Percentiles rank a stretch among this genome's conserved stretches.
phyloP scores from a whole-genome alignment of 2,113 vertebrate species.

The Gnathonemus echidnorhynchus region DNA sequence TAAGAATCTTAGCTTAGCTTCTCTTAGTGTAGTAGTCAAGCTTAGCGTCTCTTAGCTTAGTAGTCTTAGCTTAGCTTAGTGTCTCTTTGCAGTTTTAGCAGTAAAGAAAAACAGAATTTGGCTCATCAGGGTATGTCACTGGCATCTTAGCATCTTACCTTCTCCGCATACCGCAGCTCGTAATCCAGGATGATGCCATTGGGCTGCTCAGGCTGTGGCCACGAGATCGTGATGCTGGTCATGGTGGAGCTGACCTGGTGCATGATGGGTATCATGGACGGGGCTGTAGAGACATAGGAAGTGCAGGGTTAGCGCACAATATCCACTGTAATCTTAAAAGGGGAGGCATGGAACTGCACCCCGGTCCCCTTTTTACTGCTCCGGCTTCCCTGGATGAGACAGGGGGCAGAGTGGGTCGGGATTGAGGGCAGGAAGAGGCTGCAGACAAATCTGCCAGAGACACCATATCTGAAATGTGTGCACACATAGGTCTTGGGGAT shows the following conservation, averaged over 20 bases:
- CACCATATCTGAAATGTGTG: background rate
- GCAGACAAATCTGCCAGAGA: background rate
- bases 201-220: constrained; percentile 90
- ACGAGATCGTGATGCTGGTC: constrained; percentile 89
- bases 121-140: background rate
- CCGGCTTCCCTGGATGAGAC: background rate
- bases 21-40: background rate
- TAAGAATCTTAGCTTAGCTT: background rate
- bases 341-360: background rate
- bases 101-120: background rate
- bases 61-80: background rate
- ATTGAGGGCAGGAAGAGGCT: background rate
- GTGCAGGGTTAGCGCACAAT: background rate
- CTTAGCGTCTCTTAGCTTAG: background rate
- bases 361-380: background rate
- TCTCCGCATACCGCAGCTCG: constrained; percentile 87
- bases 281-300: constrained; percentile 62
- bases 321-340: background rate
- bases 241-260: constrained; percentile 94
- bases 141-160: constrained; percentile 59
- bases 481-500: background rate
- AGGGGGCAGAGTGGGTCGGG: background rate
- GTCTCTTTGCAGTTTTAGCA: background rate
- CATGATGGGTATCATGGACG: constrained; percentile 90
- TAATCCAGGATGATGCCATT: constrained; percentile 95